phyloP scores from a whole-genome alignment of 2,113 vertebrate species.

The Turnix velox region DNA sequence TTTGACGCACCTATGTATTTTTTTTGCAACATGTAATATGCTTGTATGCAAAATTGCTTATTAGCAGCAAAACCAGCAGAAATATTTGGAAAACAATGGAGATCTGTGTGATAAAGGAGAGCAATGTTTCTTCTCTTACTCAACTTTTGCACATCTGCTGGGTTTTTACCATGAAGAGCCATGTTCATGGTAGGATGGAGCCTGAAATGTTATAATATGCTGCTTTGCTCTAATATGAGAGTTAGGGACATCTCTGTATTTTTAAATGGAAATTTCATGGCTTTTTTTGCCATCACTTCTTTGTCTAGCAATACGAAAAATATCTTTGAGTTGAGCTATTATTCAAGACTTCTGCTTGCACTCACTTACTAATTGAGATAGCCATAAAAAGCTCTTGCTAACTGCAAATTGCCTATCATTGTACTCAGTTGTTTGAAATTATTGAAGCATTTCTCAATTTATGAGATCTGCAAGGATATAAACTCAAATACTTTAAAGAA shows the following conservation, averaged over 20 bases:
- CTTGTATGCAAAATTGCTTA: not conserved
- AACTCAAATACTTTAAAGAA: conserved; percentile 24
- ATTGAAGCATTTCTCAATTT: conserved; percentile 31
- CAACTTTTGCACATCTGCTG: not conserved
- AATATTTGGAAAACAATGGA: not conserved
- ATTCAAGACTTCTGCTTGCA: conserved; percentile 23
- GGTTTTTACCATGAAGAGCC: not conserved
- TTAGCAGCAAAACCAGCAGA: not conserved
- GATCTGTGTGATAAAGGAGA: not conserved
- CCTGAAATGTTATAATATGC: not conserved
- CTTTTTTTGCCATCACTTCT: not conserved
- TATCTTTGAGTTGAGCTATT: not conserved
- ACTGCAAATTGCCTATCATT: conserved; percentile 44
- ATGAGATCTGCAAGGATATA: conserved; percentile 10
- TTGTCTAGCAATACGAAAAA: not conserved
- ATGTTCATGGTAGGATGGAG: not conserved
- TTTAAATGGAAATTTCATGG: not conserved
- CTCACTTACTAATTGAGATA: conserved; percentile 44
- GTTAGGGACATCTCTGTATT: not conserved
- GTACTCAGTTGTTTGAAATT: conserved; percentile 47
- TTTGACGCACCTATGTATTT: not conserved
- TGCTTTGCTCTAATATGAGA: not conserved
- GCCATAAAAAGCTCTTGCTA: conserved; percentile 34
- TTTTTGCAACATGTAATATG: not conserved
- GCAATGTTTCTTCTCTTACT: not conserved